These are phyloP conservation scores for Rhodinocichla rosea DNA, from an alignment of 2,113 vertebrate species.

Conservation along the genomic window DNA sequence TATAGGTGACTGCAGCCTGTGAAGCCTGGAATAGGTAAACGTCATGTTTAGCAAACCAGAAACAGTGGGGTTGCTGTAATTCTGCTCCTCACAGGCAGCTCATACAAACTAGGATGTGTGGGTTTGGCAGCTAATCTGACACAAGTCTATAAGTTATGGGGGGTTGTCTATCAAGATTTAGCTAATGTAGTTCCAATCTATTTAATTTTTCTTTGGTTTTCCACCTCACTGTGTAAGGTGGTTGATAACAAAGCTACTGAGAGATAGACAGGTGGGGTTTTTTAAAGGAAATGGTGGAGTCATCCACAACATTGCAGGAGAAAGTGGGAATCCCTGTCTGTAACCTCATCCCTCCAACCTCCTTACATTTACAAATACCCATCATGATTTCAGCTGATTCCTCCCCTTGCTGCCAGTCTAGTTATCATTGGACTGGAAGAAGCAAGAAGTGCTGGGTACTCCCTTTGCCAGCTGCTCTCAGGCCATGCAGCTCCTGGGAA, in stretches of 20 bases:
- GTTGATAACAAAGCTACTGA: background rate
- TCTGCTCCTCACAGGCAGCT: background rate
- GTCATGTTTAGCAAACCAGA: background rate
- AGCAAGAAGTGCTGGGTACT: background rate
- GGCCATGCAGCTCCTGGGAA: background rate
- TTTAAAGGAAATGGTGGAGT: background rate
- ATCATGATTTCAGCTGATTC: background rate
- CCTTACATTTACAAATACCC: background rate
- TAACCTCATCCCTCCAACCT: background rate
- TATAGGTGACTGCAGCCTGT: background rate
- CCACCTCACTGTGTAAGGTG: background rate
- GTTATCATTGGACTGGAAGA: background rate
- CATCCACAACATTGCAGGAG: background rate
- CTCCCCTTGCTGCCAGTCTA: background rate
- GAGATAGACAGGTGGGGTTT: accelerated
- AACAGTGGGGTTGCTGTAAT: background rate
- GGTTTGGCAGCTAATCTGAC: background rate
- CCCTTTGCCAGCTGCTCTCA: background rate
- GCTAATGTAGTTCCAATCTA: background rate
- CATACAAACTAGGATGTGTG: accelerated
- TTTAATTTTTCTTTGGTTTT: background rate
- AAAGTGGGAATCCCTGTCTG: background rate
- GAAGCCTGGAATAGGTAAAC: background rate
- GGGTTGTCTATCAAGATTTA: background rate
- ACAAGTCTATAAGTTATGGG: accelerated